These are phyloP conservation scores for Bugulina stolonifera DNA, from an alignment of 2,888 invertebrate species.

Conservation along the genomic window DNA sequence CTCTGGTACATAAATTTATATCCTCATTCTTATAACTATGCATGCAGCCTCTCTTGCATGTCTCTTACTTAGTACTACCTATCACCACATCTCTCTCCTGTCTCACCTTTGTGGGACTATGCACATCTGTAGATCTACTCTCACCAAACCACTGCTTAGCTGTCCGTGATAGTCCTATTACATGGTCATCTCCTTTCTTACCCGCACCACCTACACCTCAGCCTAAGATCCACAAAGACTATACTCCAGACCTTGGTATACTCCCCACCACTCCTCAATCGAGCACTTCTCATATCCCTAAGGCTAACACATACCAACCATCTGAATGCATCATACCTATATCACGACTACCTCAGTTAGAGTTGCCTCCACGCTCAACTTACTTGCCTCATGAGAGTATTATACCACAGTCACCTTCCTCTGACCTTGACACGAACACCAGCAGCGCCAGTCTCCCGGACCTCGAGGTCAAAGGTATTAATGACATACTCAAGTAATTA, in stretches of 20 bases:
- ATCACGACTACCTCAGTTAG: background rate
- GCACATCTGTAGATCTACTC: too few species aligned
- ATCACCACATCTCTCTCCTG: too few species aligned
- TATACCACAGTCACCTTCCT: background rate
- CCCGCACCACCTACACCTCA: background rate
- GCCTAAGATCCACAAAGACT: background rate
- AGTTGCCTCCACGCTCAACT: background rate
- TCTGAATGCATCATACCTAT: constrained; percentile 6
- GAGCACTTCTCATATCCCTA: background rate
- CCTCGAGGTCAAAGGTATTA: background rate
- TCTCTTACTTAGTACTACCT: too few species aligned
- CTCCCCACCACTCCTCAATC: background rate
- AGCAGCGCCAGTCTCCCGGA: background rate
- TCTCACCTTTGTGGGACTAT: too few species aligned
- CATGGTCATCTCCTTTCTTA: background rate
- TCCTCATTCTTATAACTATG: too few species aligned
- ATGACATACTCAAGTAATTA: too few species aligned
- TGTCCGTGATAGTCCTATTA: background rate
- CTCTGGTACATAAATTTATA: too few species aligned
- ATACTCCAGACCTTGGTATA: constrained; percentile 5
- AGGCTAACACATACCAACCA: background rate
- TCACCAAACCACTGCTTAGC: constrained; percentile 10
- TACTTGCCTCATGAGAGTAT: background rate
- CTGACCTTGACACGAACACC: background rate
- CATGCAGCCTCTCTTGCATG: too few species aligned